Base-by-base conservation (phyloP, 2,113 vertebrate species). In the Hyperoodon ampullatus region DNA sequence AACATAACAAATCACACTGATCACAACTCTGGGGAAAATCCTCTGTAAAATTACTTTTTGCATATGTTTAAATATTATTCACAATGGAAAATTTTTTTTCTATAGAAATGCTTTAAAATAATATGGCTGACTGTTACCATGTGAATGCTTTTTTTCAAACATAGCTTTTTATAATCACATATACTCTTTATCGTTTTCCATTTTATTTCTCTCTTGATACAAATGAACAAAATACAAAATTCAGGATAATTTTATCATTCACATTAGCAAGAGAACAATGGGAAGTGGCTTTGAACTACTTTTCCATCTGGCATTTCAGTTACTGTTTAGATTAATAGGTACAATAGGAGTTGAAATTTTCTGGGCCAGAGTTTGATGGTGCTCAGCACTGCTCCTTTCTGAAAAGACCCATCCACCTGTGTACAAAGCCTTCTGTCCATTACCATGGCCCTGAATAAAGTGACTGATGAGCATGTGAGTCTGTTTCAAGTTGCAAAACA, bases 211-310 rank as follows among this genome's bases (percentile, higher is more conserved):
- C 15, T 39, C 95, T 93, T 39, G 26, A 60, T 90, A 89, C 96
- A 84, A 95, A 47, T 9, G 96, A 98, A 93, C 81, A 58, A 94
- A 97, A 97, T 90, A 97, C 81, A 96, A 97, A 83, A 98, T 81
- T 93, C 11, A 95, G 81, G 63, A 15, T 83, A 97, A 78, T 98
- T 95, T 95, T 65, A 72, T 68, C 89, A 60, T 19, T 94, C 5
- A 2, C 70, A 82, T 97, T 95, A 90, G 55, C 72, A 75, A 95
- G 70, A 96, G 85, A 89, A 91, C 88, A 74, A 85, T 2, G 12
- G 71, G 58, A 80, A 88, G 91, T 74, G 93, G 86, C 94, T 96
- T 86, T 94, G 90, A 96, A 97, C 71, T 35, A 80, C 70, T 97
- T 66, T 42, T 94, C 83, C 53, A 72, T 89, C 58, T 94, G 74